Evolutionary conservation across 2,888 invertebrate species (phyloP), one percentile per base, ranked within the genome.

Genomic region (Malthinus flaveolus): DNA sequence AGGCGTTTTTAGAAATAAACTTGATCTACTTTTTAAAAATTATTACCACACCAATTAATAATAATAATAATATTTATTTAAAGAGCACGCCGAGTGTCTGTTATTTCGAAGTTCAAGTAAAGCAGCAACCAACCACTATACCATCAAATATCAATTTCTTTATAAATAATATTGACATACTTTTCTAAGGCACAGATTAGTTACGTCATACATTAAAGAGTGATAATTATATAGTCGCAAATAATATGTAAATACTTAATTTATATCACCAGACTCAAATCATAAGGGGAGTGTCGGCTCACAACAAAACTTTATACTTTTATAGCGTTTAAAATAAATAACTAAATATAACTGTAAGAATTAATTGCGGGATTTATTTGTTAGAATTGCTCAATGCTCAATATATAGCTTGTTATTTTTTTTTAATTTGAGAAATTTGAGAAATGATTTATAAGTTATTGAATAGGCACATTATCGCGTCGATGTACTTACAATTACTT

Each of bases 241-340:
- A 42, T 42, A 42, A 23, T 42, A 42, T 42, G 39, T 42, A 42
- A 42, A 42, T 42, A 12, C 39, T 42, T 42, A 42, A 42, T 42
- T 15, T 42, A 42, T 42, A 42, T 23, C 39, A 15, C 39, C 39
- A 42, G 13, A 42, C 39, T 15, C 15, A 9, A 13, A 42, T 15
- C 12, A 42, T 23, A n/a, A n/a, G 15, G 10, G 39, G 39, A 42
- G 39, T 42, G 39, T 42, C 39, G 9, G 39, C 9, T 23, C 23
- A 23, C 23, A 23, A 23, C 23, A 23, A 23, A 23, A 23, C 23
- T 23, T 23, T 23, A 23, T 23, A 23, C 23, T 23, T 23, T 23
- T 42, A n/a, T 15, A 42, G 5, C 9, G n/a, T 15, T n/a, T 1
- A 42, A 42, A 42, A 42, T 42, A 42, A 42, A 42, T 42, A n/a